phyloP scores from a whole-genome alignment of 2,113 vertebrate species.

The Protobothrops mucrosquamatus region DNA sequence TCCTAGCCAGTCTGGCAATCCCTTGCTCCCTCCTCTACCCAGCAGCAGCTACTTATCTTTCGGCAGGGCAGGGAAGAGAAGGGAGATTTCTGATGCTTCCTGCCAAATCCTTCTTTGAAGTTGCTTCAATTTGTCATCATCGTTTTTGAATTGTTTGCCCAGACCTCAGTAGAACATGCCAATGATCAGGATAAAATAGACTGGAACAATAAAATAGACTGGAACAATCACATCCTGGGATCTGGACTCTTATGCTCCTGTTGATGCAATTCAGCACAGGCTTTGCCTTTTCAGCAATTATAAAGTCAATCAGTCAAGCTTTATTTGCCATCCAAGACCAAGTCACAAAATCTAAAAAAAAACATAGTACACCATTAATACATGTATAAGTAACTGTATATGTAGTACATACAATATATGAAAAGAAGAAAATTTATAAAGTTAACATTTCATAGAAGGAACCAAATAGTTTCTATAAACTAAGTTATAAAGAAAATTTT shows the following conservation, averaged over 20 bases:
- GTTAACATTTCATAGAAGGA: background rate
- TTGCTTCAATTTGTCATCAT: background rate
- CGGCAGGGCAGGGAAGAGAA: background rate
- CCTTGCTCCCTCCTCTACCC: background rate
- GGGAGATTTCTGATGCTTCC: background rate
- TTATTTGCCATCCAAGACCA: background rate
- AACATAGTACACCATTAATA: background rate
- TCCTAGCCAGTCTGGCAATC: background rate
- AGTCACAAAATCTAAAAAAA: background rate
- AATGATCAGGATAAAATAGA: background rate
- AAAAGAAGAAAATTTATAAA: background rate
- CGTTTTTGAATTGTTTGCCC: background rate
- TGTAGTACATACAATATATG: background rate
- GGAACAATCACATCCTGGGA: background rate
- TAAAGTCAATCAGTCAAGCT: background rate
- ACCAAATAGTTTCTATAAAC: background rate
- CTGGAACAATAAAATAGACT: background rate
- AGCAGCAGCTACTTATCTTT: background rate
- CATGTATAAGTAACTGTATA: background rate
- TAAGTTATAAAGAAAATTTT: background rate
- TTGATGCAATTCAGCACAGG: background rate
- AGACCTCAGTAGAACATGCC: background rate
- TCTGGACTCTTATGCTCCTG: background rate
- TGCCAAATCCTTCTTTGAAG: background rate
- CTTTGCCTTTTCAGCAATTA: background rate